Evolutionary conservation across 2,797 vertebrate genomes (phyloP), one percentile per base, ranked within the genome.

Genomic region (Notamacropus eugenii): DNA sequence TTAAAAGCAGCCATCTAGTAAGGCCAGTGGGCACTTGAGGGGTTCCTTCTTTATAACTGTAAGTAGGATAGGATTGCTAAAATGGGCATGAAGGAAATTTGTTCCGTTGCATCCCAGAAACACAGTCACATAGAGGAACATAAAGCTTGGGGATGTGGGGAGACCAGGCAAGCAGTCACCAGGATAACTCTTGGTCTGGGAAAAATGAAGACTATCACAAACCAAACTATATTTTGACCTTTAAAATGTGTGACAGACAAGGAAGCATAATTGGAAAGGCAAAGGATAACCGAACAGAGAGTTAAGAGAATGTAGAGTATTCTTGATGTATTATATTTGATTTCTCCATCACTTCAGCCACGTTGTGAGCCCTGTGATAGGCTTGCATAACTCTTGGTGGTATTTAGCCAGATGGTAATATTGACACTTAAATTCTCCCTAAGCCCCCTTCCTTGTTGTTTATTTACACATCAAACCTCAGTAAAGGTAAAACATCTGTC

Each of bases 211-310:
- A 92, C 14, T 14, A 31, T 11, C 56, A 92, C 16, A 55, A 95
- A 96, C 57, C 54, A 52, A 93, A 50, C 0, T 93, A 34, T 57
- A 92, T 14, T 56, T 74, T 92, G 91, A 93, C 57, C 19, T 93
- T 95, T 97, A 95, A 93, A 1, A 93, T 87, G 59, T 92, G 9
- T 96, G 57, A 87, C 62, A 58, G 4, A 67, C 10, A 91, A 22
- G 5, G 55, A 90, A 13, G 67, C 55, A 87, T 12, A 40, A 6
- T 40, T 94, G 87, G 2, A 82, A 31, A 46, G 22, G 40, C 54
- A 67, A 82, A 67, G 58, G 14, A 95, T 57, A 58, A 46, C 0
- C 59, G 94, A 97, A 96, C 24, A 92, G 90, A 90, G 55, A 92
- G 34, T 31, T 22, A 93, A 74, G 62, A 57, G 28, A 11, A 16